These are phyloP conservation scores for Scaptomyza pallida DNA, from an alignment of 1,140 invertebrate species.

Conservation along the genomic window DNA sequence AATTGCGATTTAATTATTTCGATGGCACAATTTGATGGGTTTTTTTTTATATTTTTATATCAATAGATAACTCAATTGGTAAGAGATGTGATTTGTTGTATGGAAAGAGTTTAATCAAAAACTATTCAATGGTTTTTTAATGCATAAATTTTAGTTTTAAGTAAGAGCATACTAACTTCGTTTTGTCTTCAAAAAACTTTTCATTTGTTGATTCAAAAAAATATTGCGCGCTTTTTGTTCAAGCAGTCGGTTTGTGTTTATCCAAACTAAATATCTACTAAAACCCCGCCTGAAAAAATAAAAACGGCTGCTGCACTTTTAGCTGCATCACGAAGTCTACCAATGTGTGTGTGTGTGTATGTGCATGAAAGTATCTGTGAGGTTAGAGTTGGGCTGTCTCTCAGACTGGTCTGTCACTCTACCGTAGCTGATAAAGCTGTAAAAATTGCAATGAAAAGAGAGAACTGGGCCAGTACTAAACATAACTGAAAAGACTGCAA, in stretches of 20 bases:
- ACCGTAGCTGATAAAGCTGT: slow-evolving; percentile 36
- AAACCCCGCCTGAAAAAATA: slow-evolving; percentile 14
- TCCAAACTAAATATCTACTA: slow-evolving; percentile 12
- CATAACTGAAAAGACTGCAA: slow-evolving; percentile 28
- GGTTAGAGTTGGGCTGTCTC: slow-evolving; percentile 12
- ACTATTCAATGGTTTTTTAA: too few species aligned
- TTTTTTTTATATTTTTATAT: too few species aligned
- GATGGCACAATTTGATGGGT: background rate
- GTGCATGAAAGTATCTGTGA: slow-evolving; percentile 14
- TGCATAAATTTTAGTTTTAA: too few species aligned
- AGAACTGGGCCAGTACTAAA: slow-evolving; percentile 27
- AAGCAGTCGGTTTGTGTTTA: slow-evolving; percentile 22
- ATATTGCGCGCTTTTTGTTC: slow-evolving; percentile 40
- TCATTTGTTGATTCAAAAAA: slow-evolving; percentile 48
- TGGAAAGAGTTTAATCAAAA: too few species aligned
- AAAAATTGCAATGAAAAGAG: slow-evolving; percentile 17
- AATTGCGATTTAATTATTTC: background rate
- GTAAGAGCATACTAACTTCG: slow-evolving; percentile 13
- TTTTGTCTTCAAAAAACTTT: background rate
- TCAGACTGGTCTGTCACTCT: slow-evolving; percentile 10
- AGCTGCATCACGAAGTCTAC: slow-evolving; percentile 14
- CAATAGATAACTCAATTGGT: background rate
- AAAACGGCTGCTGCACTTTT: background rate
- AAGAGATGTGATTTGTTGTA: background rate
- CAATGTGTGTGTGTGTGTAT: background rate